Base-by-base conservation (phyloP, 2,888 invertebrate genomes). In the Drosophila subquinaria region DNA sequence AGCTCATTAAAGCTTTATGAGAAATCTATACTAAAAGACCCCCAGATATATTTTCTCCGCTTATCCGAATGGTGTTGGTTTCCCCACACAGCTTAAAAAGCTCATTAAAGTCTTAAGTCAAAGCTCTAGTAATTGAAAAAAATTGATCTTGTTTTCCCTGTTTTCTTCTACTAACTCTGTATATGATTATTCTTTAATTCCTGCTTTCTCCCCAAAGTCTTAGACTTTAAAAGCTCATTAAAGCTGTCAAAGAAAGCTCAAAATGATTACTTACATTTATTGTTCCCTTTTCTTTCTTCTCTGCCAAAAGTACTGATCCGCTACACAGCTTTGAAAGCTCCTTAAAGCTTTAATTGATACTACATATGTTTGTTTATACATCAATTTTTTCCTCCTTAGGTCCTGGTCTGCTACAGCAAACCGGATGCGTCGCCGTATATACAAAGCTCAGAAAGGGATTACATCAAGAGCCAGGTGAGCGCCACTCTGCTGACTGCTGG, bases 401-500 rank as follows among this genome's bases (percentile, higher is more conserved):
- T 60, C 10, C 11, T 84, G 0, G 38, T 83, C 43, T 85, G 84
- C 73, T 79, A 77, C 10, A 89, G 86, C 63, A 88, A 68, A 95
- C 95, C 84, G 9, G 79, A 81, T 48, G 60, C 30, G 11, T 84
- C 89, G 27, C 84, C 84, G 0, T 89, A 51, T 13, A 87, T 89
- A 33, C 61, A 76, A 23, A 56, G 4, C 42, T 55, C 62, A 1
- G 84, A 84, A 51, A 62, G 68, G 3, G 67, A 88, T 2, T 84
- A 87, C 15, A 88, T 84, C 42, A 68, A 40, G 38, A 40, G 52
- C 6, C 48, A 82, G 71, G 93, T 93, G 72, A 93, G 94, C 56
- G 92, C 94, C 3, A 93, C 55, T 1, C 50, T 47, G 6, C n/a
- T 60, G 23, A 40, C 43, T 0, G 13, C 43, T 11, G 38, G 9